Conservation (phyloP, 2,888 invertebrate species). For the Volucella inanis region DNA sequence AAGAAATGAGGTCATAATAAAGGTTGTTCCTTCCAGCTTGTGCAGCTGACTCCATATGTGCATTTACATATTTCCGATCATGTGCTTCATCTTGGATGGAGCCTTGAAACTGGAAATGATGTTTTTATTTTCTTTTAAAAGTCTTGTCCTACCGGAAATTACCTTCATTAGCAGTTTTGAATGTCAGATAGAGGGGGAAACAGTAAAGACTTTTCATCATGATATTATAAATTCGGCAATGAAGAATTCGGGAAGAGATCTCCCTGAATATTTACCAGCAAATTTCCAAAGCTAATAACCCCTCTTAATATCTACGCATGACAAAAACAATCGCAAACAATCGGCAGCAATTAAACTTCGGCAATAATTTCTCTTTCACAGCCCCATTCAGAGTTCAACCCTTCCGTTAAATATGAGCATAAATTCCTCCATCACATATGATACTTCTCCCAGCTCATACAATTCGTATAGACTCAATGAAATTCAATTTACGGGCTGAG, state of each 20-base stretch:
- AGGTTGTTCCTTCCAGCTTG: too few relatives aligned
- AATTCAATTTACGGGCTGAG: constrained; percentile 69
- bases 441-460: constrained; percentile 41
- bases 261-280: constrained; percentile 13
- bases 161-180: too few relatives aligned
- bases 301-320: neutral
- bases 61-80: too few relatives aligned
- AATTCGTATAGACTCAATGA: constrained; percentile 56
- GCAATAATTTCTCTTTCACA: constrained; percentile 48
- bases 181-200: too few relatives aligned
- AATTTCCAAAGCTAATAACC: constrained; percentile 17
- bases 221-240: too few relatives aligned
- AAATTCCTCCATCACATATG: constrained; percentile 50
- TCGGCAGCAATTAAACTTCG: constrained; percentile 57
- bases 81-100: too few relatives aligned
- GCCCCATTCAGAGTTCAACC: constrained; percentile 32
- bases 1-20: too few relatives aligned
- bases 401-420: constrained; percentile 19
- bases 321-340: constrained; percentile 52
- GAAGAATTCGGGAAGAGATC: neutral
- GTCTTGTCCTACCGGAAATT: too few relatives aligned
- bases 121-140: too few relatives aligned
- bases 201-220: too few relatives aligned
- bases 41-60: too few relatives aligned
- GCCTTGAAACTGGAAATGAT: too few relatives aligned